phyloP scores from a whole-genome alignment of 2,797 vertebrate genomes.

The Hoplostethus mediterraneus region DNA sequence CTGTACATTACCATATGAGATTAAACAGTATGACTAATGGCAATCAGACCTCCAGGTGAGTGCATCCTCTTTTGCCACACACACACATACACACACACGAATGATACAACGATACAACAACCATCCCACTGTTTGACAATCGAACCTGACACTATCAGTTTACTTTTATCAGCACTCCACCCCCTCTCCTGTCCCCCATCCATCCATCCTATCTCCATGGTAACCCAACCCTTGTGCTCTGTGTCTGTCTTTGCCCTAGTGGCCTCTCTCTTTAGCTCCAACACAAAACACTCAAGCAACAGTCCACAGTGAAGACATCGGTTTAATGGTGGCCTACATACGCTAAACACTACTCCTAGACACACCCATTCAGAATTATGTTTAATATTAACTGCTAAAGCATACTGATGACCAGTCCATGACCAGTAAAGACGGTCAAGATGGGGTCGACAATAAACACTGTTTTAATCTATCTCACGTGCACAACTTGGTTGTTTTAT shows the following conservation, averaged over 20 bases:
- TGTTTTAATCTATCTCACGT: no score
- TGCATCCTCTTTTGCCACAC: background rate
- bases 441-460: no score
- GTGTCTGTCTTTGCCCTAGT: background rate
- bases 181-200: conserved; percentile 8
- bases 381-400: background rate
- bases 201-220: conserved; percentile 26
- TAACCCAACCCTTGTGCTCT: conserved; percentile 25
- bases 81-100: no score
- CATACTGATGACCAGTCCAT: background rate
- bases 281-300: background rate
- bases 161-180: conserved; percentile 10
- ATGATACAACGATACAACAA: no score
- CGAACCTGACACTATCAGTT: conserved; percentile 5
- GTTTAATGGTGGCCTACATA: background rate
- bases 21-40: no score
- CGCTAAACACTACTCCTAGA: background rate
- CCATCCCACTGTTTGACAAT: conserved; percentile 4
- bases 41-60: background rate
- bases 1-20: background rate
- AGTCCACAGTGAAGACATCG: background rate
- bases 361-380: no score
- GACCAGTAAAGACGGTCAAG: background rate
- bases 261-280: background rate
- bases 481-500: background rate